Conservation (phyloP, 2,888 invertebrate species). For the Nezara viridula region DNA sequence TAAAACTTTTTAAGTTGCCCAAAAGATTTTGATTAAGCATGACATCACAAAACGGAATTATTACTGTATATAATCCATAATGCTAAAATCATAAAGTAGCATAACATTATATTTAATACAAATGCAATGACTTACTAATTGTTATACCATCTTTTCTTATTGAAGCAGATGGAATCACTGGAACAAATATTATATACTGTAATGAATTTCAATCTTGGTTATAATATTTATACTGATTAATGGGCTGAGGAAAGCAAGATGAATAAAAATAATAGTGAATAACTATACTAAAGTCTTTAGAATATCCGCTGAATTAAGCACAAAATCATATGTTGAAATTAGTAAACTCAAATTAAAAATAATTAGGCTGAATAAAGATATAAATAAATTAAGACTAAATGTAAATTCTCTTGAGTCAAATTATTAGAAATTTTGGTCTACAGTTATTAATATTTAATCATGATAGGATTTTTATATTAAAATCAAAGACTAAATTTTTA, state of each 20-base stretch:
- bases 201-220: neutral
- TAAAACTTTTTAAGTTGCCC: neutral
- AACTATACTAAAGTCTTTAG: neutral
- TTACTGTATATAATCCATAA: neutral
- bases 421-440: neutral
- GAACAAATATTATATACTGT: constrained; percentile 43
- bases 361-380: neutral
- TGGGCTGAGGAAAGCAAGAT: neutral
- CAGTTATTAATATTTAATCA: neutral
- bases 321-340: neutral
- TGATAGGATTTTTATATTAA: neutral
- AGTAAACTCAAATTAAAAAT: neutral
- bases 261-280: neutral
- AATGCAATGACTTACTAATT: constrained; percentile 47
- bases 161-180: constrained; percentile 43
- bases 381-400: neutral
- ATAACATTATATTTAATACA: constrained; percentile 15
- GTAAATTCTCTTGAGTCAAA: neutral
- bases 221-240: neutral
- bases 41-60: neutral
- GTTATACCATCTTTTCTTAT: constrained; percentile 50
- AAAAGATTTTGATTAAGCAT: neutral
- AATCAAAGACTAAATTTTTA: neutral
- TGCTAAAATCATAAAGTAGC: neutral
- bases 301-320: neutral